Percentiles rank a stretch among this genome's conserved stretches.
Conservation (phyloP, 2,797 vertebrate species). For the Pteronotus mesoamericanus region DNA sequence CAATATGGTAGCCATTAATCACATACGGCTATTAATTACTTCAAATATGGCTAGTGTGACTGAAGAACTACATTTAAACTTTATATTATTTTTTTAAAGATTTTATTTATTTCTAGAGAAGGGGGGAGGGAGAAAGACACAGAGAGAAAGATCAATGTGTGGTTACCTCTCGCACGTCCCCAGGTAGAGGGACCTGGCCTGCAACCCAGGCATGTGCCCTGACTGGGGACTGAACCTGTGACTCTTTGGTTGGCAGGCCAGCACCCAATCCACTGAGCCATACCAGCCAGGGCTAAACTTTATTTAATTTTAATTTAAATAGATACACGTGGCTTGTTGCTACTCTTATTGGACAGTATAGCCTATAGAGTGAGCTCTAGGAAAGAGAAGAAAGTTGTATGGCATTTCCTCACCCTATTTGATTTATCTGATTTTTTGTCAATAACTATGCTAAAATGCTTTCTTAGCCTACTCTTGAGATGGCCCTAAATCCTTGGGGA, state of each 20-base stretch:
- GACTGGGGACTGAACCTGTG: too few species aligned
- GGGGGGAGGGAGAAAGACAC: too few species aligned
- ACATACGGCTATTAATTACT: neutral
- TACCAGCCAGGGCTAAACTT: too few species aligned
- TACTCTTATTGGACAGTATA: neutral
- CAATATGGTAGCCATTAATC: neutral
- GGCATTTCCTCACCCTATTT: neutral
- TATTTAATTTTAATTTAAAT: conserved; percentile 39
- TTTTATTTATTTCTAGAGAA: too few species aligned
- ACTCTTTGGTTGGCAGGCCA: too few species aligned
- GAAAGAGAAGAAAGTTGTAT: conserved; percentile 13
- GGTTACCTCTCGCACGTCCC: too few species aligned
- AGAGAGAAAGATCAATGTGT: too few species aligned
- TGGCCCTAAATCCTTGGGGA: conserved; percentile 7
- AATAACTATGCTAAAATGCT: conserved; percentile 31
- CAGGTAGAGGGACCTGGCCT: too few species aligned
- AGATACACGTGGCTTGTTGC: neutral
- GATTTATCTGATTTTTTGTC: neutral
- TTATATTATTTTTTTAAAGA: conserved; percentile 33
- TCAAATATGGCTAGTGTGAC: conserved; percentile 9
- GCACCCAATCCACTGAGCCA: too few species aligned
- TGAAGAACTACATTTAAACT: conserved; percentile 18
- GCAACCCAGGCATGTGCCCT: too few species aligned
- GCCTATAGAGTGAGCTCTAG: neutral
- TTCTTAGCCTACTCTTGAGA: neutral